These are phyloP conservation scores for Trichonephila clavipes DNA, from an alignment of 1,140 invertebrate genomes.

Conservation along the genomic window DNA sequence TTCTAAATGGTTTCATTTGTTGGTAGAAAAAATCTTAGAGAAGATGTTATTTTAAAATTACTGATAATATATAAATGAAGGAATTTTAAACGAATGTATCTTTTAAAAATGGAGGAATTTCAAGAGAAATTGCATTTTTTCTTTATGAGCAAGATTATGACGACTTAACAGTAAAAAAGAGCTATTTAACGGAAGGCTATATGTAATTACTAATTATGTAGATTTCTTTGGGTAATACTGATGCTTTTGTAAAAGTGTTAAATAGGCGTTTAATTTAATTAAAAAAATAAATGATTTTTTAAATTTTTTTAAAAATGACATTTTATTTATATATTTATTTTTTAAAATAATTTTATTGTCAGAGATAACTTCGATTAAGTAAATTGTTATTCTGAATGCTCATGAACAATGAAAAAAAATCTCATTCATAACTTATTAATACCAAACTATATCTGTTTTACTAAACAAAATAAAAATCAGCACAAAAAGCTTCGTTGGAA, in stretches of 20 bases:
- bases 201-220: not conserved
- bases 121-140: not conserved
- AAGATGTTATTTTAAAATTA: not conserved
- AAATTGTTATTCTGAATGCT: no score
- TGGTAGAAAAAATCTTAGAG: not conserved
- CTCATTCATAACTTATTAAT: no score
- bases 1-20: not conserved
- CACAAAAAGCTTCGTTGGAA: no score
- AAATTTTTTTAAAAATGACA: not conserved
- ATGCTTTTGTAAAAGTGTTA: not conserved
- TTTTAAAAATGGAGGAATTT: not conserved
- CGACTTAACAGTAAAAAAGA: not conserved
- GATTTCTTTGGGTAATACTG: not conserved
- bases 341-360: no score
- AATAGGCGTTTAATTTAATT: not conserved
- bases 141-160: not conserved
- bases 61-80: not conserved
- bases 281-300: not conserved
- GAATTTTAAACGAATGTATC: not conserved
- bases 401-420: no score
- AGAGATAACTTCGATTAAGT: no score
- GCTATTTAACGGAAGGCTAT: not conserved
- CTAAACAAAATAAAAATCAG: no score
- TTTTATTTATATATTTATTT: no score
- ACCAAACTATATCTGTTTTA: no score